Percentiles rank a stretch among this genome's conserved stretches.
Evolutionary conservation across 2,797 vertebrate species (phyloP).

Genomic region (Betta splendens): DNA sequence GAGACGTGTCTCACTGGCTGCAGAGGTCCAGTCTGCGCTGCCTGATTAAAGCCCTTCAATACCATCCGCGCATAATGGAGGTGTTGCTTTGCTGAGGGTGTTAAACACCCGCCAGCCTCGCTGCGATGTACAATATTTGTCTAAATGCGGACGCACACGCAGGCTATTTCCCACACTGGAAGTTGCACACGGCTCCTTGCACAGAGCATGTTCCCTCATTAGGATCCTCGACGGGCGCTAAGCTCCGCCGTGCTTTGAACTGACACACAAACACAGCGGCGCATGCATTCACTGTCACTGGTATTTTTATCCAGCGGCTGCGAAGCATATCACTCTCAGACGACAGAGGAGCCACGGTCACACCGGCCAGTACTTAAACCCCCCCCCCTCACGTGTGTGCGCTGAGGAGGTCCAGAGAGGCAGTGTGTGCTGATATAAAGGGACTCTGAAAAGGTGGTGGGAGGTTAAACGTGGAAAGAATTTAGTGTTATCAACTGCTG

Average conservation of each 20-base stretch:
- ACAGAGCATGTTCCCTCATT: constrained; percentile 42
- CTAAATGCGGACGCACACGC: constrained; percentile 19
- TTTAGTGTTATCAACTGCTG: constrained; percentile 73
- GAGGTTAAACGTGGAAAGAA: constrained; percentile 72
- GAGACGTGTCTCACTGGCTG: constrained; percentile 51
- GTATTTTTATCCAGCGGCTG: constrained; percentile 77
- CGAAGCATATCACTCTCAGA: constrained; percentile 74
- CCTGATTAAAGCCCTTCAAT: constrained; percentile 53
- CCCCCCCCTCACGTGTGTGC: constrained; percentile 13
- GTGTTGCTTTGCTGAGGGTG: constrained; percentile 33
- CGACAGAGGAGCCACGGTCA: constrained; percentile 67
- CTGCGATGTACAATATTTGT: constrained; percentile 21
- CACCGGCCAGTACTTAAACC: constrained; percentile 66
- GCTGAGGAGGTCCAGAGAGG: constrained; percentile 49
- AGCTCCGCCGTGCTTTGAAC: constrained; percentile 69
- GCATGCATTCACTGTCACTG: constrained; percentile 56
- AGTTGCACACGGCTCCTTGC: constrained; percentile 31
- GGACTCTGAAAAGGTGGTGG: constrained; percentile 48
- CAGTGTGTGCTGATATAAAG: constrained; percentile 62
- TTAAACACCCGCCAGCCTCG: constrained; percentile 35
- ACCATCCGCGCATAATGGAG: constrained; percentile 38
- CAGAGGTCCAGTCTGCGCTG: constrained; percentile 34
- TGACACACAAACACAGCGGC: constrained; percentile 21
- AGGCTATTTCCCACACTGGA: constrained; percentile 23
- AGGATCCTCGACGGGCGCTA: constrained; percentile 48